These are phyloP conservation scores for Chauna torquata DNA, from an alignment of 2,113 vertebrate genomes.

Conservation along the genomic window DNA sequence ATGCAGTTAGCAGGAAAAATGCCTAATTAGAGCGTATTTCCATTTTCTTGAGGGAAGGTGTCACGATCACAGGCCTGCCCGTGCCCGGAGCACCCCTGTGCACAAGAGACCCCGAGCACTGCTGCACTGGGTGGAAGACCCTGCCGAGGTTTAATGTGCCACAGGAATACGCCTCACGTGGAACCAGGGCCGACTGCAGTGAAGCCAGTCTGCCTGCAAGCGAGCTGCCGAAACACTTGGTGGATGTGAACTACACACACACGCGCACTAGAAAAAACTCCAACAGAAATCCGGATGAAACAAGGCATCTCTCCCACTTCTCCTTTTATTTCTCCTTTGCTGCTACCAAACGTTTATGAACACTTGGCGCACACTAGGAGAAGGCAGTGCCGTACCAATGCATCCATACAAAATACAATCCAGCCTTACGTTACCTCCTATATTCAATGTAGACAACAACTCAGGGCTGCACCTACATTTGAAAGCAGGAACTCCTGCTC, in stretches of 20 bases:
- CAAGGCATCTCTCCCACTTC: background rate
- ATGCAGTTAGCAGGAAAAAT: background rate
- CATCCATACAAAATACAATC: background rate
- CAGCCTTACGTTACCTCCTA: background rate
- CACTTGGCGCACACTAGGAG: background rate
- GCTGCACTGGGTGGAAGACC: background rate
- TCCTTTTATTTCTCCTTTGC: background rate
- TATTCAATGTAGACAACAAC: rapidly evolving
- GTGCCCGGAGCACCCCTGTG: background rate
- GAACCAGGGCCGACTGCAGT: background rate
- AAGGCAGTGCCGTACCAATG: background rate
- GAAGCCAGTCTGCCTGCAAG: background rate
- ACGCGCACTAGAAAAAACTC: rapidly evolving
- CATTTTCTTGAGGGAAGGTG: slow-evolving; percentile 12
- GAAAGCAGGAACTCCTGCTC: background rate
- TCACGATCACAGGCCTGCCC: background rate
- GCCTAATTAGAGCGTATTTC: background rate
- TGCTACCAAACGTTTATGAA: background rate
- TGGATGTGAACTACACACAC: background rate
- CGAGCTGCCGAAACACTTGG: background rate
- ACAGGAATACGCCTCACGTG: background rate
- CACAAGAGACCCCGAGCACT: background rate
- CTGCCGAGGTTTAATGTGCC: background rate
- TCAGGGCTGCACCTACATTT: background rate
- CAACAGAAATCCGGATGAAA: background rate